Evolutionary conservation across 2,797 vertebrate genomes (phyloP).

Genomic region (Sebastes miniatus): DNA sequence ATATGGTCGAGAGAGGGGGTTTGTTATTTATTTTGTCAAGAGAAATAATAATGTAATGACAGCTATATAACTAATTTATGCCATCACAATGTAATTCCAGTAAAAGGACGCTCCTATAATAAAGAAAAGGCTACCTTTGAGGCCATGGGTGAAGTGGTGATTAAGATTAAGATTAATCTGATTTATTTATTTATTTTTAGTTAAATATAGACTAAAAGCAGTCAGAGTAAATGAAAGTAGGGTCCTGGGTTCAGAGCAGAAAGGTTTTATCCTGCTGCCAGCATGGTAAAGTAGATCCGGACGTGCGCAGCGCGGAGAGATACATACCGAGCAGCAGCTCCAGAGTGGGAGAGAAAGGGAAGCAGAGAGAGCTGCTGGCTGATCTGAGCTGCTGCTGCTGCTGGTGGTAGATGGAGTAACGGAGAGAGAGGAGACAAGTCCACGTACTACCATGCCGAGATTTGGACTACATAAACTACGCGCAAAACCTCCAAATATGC

Average conservation of each 20-base stretch:
- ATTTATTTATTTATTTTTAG: background rate
- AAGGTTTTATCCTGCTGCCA: conserved; percentile 62
- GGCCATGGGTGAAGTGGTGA: background rate
- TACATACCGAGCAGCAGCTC: conserved; percentile 49
- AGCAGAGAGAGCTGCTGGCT: background rate
- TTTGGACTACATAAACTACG: conserved; percentile 77
- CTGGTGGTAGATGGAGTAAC: conserved; percentile 66
- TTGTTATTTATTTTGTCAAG: rapidly evolving
- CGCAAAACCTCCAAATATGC: conserved; percentile 74
- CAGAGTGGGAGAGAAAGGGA: conserved; percentile 52
- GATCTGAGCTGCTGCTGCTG: too few species aligned
- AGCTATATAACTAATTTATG: background rate
- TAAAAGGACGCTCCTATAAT: background rate
- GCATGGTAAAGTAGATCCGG: conserved; percentile 84
- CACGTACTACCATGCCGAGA: conserved; percentile 81
- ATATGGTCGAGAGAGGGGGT: too few species aligned
- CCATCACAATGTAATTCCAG: background rate
- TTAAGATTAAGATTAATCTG: background rate
- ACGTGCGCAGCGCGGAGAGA: conserved; percentile 80
- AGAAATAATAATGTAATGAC: too few species aligned
- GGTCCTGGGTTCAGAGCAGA: conserved; percentile 35
- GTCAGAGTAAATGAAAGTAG: conserved; percentile 12
- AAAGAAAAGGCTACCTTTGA: background rate
- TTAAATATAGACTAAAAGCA: background rate
- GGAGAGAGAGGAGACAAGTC: conserved; percentile 60